Base-by-base conservation (phyloP, 2,113 vertebrate species). In the Protomyctophum bolini region DNA sequence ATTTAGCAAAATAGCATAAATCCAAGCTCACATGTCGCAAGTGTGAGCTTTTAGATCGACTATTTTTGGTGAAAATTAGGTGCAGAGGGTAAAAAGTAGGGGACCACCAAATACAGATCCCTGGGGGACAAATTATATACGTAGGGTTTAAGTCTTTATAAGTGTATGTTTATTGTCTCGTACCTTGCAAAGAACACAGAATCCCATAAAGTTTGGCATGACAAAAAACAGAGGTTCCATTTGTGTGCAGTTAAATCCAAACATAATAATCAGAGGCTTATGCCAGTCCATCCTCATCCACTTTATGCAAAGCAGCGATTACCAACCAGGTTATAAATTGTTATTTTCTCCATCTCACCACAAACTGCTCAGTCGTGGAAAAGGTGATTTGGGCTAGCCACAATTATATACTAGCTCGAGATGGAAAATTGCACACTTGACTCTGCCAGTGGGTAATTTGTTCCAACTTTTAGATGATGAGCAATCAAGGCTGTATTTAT, bases 231-330 rank as follows among this genome's bases (percentile, higher is more conserved):
- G 60, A 75, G 56, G 66, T 66, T 67, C 51, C 68, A 76, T 63
- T 59, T 75, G 57, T 77, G 83, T 77, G 83, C 81, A 75, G 68
- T 4, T 75, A 72, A 77, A 60, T 70, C 49, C 48, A 52, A 57
- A 73, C 75, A 72, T 76, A 66, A 80, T 79, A 76, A 83, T 73
- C 73, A 75, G 61, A 77, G 71, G 69, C 71, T 77, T 81, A 79
- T 67, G 47, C 33, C 68, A 71, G 71, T 52, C 68, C 21, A 62
- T 70, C 75, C 65, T 58, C 33, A 41, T 78, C 58, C 70, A 77
- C 67, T 79, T 63, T 88, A 85, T 83, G 84, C 81, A 87, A 84
- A 88, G 68, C 73, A 83, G 74, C 79, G 74, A 89, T 89, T 89
- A 88, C 85, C 79, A 79, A 63, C 81, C 76, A 87, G 70, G 72